A percentile compares a stretch with the other conserved stretches of the same genome.
Evolutionary conservation across 2,888 invertebrate genomes (phyloP).

Genomic region (Flabesymbios commensalis): DNA sequence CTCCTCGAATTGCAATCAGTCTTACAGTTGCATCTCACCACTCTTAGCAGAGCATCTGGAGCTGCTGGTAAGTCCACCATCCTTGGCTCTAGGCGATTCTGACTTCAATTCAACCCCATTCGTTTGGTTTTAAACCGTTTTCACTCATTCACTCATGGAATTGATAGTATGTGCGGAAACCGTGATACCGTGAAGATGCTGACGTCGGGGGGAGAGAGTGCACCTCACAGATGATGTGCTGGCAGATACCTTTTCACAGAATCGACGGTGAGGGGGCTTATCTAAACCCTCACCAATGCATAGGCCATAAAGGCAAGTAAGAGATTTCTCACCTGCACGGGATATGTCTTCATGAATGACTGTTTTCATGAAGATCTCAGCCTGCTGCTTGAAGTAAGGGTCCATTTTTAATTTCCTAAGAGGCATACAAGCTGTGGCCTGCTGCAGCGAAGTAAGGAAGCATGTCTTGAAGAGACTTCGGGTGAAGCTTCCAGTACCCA

Average conservation of each 20-base stretch:
- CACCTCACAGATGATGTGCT: conserved; percentile 27
- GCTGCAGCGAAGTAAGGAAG: conserved; percentile 38
- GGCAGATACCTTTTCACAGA: conserved; percentile 20
- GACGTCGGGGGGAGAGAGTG: conserved; percentile 35
- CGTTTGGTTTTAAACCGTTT: conserved; percentile 14
- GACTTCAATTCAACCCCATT: conserved; percentile 33
- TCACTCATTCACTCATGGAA: conserved; percentile 32
- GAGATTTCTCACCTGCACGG: background rate
- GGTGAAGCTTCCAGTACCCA: conserved; percentile 37
- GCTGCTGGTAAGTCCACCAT: conserved; percentile 26
- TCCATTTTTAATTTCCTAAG: too few species aligned
- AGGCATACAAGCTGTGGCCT: conserved; percentile 50
- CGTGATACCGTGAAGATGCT: conserved; percentile 34
- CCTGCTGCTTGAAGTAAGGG: too few species aligned
- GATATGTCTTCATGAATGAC: background rate
- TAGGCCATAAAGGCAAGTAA: background rate
- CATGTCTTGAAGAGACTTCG: conserved; percentile 31
- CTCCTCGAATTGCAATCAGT: conserved; percentile 25
- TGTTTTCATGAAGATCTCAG: too few species aligned
- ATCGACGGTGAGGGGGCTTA: background rate
- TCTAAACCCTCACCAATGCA: background rate
- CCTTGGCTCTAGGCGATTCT: conserved; percentile 16
- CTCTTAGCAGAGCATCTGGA: conserved; percentile 31
- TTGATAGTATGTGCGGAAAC: conserved; percentile 32
- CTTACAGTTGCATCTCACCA: conserved; percentile 35